phyloP scores from a whole-genome alignment of 2,888 invertebrate species.

The Nudaria mundana region DNA sequence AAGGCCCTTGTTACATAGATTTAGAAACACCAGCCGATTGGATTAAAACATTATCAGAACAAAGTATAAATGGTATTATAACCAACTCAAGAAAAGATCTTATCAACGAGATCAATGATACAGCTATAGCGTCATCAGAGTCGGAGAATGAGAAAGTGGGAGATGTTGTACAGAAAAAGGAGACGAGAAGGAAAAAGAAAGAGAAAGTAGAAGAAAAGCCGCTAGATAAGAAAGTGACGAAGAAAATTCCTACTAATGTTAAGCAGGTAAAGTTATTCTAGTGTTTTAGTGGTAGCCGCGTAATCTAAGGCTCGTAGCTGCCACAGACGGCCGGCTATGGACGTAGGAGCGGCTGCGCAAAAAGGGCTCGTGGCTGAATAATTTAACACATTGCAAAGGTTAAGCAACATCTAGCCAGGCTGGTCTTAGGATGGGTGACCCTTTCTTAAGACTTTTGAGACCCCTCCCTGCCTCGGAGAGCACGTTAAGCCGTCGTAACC shows the following conservation, averaged over 20 bases:
- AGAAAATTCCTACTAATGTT: constrained; percentile 54
- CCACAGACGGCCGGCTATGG: no score
- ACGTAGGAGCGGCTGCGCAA: no score
- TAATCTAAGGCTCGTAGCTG: no score
- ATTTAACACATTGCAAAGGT: no score
- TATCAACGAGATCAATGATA: constrained; percentile 67
- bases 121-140: constrained; percentile 49
- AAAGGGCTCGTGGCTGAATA: no score
- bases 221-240: constrained; percentile 30
- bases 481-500: no score
- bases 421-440: no score
- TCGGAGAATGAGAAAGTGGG: constrained; percentile 51
- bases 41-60: constrained; percentile 70
- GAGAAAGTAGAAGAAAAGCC: constrained; percentile 55
- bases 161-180: constrained; percentile 27
- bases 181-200: constrained; percentile 35
- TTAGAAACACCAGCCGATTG: constrained; percentile 67
- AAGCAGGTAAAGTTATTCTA: no score
- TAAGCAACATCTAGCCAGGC: no score
- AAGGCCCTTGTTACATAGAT: constrained; percentile 73
- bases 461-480: no score
- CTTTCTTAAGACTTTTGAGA: no score
- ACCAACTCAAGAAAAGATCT: constrained; percentile 73
- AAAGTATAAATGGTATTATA: constrained; percentile 60
- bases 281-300: no score